Base-by-base conservation (phyloP, 2,113 vertebrate genomes). In the Myrmecophaga tridactyla region DNA sequence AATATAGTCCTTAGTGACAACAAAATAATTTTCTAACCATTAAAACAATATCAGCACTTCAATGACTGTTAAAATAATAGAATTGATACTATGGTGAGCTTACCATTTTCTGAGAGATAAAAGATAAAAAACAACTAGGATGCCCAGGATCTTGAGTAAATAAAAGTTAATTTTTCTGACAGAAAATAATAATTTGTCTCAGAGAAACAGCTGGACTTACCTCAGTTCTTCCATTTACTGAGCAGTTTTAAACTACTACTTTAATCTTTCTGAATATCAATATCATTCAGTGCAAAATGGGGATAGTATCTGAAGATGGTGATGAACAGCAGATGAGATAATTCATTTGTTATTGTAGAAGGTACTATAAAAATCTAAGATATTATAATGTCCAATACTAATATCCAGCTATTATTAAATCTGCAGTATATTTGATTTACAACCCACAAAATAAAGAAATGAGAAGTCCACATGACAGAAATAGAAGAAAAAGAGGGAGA, bases 361-460 rank as follows among this genome's bases (percentile, higher is more conserved):
- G 29, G 36, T 70, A 34, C 8, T 5, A 36, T 48, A 48, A 23
- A 72, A 70, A 87, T 41, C 3, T 87, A 89, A 86, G 34, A 62
- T 60, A 65, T 31, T 58, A 76, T 39, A 60, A 48, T 34, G 43
- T 6, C 60, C 4, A 87, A 84, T 2, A 48, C 2, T 63, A 92
- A 84, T 94, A 67, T 41, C 14, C 18, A 75, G 39, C n/a, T 87
- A 72, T 34, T 81, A 81, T 60, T 77, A 39, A 29, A 77, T 48
- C 31, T 90, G 11, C 34, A 81, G 5, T 36, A 76, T 53, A 76
- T 94, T 29, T 88, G 67, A 89, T 53, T 92, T 87, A 60, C 51
- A 87, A 85, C 3, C n/a, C 39, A 86, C 21, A 17, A 95, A 80
- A 69, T 62, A 95, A 9, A 94, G 29, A 84, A 93, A 89, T 75